These are phyloP conservation scores for Fissipunctia ypsillon DNA, from an alignment of 2,888 invertebrate species.

Conservation along the genomic window DNA sequence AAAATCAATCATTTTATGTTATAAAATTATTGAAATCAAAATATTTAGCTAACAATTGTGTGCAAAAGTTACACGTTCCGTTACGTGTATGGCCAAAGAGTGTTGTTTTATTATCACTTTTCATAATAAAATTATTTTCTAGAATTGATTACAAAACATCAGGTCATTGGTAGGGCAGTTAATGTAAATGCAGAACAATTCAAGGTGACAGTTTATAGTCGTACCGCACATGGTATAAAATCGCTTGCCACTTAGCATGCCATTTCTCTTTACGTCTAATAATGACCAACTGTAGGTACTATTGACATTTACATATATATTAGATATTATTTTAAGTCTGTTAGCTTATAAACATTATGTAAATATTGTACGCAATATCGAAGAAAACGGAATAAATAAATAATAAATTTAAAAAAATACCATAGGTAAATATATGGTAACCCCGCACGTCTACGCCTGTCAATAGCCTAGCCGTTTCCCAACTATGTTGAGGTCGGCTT, in stretches of 20 bases:
- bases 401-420: too few relatives aligned
- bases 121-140: not conserved
- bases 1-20: not conserved
- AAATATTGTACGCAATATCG: too few relatives aligned
- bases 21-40: not conserved
- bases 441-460: too few relatives aligned
- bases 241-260: not conserved
- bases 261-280: not conserved
- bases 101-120: not conserved
- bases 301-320: too few relatives aligned
- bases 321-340: too few relatives aligned
- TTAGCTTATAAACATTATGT: too few relatives aligned
- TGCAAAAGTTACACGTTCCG: not conserved
- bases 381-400: too few relatives aligned
- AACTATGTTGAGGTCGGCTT: too few relatives aligned
- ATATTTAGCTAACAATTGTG: not conserved
- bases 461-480: too few relatives aligned
- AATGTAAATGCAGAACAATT: not conserved
- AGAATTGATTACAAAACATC: not conserved
- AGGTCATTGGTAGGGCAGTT: too few relatives aligned
- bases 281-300: not conserved
- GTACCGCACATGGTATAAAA: not conserved
- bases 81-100: not conserved
- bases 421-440: not conserved
- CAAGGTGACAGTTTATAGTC: not conserved